Evolutionary conservation across 2,888 invertebrate species (phyloP), one percentile per base, ranked within the genome.

Genomic region (Tinea semifulvella): DNA sequence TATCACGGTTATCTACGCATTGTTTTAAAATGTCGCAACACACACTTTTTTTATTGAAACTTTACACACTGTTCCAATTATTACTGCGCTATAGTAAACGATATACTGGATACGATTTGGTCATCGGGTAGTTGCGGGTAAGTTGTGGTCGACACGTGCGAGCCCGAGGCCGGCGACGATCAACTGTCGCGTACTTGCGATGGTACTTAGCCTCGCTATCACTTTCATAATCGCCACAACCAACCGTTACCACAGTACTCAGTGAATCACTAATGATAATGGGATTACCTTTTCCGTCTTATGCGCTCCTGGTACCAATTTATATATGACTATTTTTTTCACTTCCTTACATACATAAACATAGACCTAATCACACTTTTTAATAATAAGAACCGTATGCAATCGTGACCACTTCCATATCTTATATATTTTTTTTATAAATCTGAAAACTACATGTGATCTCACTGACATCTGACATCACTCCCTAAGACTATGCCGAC

Each of bases 181-280:
- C 53, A 62, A 66, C 65, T 67, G 65, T 56, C 58, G 52, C 56
- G 49, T 49, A 52, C 50, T 52, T 54, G 52, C 49, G 47, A 18
- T 16, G 18, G 54, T 54, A 48, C 56, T 56, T 56, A 53, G 56
- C 55, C 51, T 48, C 52, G 56, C 57, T 70, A 65, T 66, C 66
- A 61, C 60, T 70, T 61, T 68, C 64, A 63, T 65, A 66, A 70
- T 58, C 56, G 55, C 53, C 56, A 54, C 53, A 58, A 52, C 56
- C 58, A 59, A 62, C 60, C 61, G 63, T 66, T 61, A 63, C 55
- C 8, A 36, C 17, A 18, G 18, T 36, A 10, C 18, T 13, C 2
- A 26, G 10, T 43, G 31, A 43, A 43, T 43, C 43, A 43, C 40
- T 20, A 40, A 40, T 22, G 40, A 40, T 40, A 40, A 40, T 40